Evolutionary conservation across 2,113 vertebrate species (phyloP), one percentile per base, ranked within the genome.

Genomic region (Aspidoscelis tigris): DNA sequence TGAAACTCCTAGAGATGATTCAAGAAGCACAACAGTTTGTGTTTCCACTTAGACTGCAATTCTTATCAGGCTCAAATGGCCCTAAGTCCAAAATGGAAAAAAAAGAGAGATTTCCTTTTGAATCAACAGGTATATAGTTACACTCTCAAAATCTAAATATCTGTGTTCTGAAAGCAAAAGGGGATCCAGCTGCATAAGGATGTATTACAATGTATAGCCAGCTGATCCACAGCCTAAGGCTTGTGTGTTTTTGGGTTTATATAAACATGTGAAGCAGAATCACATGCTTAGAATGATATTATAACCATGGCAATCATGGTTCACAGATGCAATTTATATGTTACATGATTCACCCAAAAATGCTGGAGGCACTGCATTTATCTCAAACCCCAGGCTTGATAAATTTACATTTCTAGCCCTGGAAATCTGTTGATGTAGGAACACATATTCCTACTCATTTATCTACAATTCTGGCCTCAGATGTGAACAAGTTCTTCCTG

Each of bases 131-230:
- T 65, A 12, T 64, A 33, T 43, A 10, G 44, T 66, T 66, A 44
- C 2, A 66, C 43, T 75, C 9, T 47, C n/a, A 88, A 86, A 78
- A 87, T 86, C 89, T 50, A 87, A 76, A 92, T 84, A 81, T n/a
- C 50, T 55, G 0, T 88, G 0, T 84, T 72, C 86, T 58, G 80
- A 91, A 78, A 88, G 79, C 89, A 93, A 92, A 61, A 88, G 88
- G 88, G 74, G 84, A 91, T 91, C 80, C 80, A 53, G 86, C 33
- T 33, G 33, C 90, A 88, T 76, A 82, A 89, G 88, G 86, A 83
- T 55, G 9, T 87, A 80, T 68, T 83, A 16, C 58, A 61, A 61
- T 61, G 86, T 88, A 53, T 65, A 73, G 80, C 86, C 86, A 50
- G 80, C 86, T 81, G 89, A 65, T 55, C 24, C 43, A 64, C 50